Evolutionary conservation across 2,888 invertebrate species (phyloP).

Genomic region (Polymixis flavicincta): DNA sequence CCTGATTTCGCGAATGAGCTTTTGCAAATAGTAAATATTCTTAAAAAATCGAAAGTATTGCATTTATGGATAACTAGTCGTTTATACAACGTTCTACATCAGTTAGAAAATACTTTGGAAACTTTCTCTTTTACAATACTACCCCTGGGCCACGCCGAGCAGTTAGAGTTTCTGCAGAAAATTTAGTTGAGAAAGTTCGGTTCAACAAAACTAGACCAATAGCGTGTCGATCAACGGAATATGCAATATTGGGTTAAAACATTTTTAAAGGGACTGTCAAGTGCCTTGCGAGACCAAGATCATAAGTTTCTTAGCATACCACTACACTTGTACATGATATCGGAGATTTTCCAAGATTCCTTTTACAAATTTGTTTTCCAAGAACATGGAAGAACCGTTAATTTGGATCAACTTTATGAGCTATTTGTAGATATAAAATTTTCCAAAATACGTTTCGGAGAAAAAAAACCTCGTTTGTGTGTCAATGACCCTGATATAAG

Average conservation of each 20-base stretch:
- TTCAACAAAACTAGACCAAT: too few relatives aligned
- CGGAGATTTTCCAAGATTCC: slow-evolving; percentile 51
- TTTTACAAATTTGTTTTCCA: slow-evolving; percentile 29
- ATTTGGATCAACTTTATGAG: slow-evolving; percentile 52
- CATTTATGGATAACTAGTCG: slow-evolving; percentile 64
- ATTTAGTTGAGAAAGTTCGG: slow-evolving; percentile 30
- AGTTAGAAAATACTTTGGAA: slow-evolving; percentile 57
- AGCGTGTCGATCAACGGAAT: too few relatives aligned
- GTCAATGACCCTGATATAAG: slow-evolving; percentile 55
- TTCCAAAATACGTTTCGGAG: slow-evolving; percentile 59
- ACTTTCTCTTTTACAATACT: slow-evolving; percentile 58
- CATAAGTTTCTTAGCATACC: slow-evolving; percentile 56
- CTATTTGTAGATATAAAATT: slow-evolving; percentile 58
- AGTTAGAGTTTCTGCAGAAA: slow-evolving; percentile 45
- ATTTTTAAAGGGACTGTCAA: slow-evolving; percentile 38
- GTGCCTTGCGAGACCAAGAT: slow-evolving; percentile 24
- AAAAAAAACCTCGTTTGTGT: slow-evolving; percentile 55
- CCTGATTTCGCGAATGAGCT: slow-evolving; percentile 57
- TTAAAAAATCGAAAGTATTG: slow-evolving; percentile 45
- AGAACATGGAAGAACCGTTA: slow-evolving; percentile 36
- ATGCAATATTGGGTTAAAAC: neutral
- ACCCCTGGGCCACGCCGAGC: slow-evolving; percentile 44
- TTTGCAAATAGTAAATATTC: slow-evolving; percentile 44
- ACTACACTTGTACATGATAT: slow-evolving; percentile 61
- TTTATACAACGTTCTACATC: slow-evolving; percentile 48